A percentile compares a stretch with the other conserved stretches of the same genome.
phyloP scores from a whole-genome alignment of 2,888 invertebrate genomes.

The Tipula confusa region DNA sequence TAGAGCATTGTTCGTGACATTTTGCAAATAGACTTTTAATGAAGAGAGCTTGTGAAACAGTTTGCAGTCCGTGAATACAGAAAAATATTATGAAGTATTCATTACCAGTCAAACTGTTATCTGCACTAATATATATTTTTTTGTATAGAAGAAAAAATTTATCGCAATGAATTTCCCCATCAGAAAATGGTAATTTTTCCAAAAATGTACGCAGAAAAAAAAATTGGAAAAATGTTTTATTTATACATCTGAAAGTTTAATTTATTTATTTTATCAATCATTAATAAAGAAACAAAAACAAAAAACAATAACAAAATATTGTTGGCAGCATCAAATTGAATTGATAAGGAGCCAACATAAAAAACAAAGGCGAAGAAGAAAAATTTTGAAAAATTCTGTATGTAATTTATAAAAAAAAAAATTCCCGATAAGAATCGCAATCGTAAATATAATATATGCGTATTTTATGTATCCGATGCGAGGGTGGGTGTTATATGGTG shows the following conservation, averaged over 20 bases:
- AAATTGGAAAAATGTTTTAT: constrained; percentile 20
- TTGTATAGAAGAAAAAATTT: background rate
- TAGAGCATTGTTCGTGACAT: too few species aligned
- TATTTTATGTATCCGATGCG: background rate
- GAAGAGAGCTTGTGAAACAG: too few species aligned
- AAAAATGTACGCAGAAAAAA: too few species aligned
- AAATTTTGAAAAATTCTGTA: background rate
- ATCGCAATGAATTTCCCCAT: background rate
- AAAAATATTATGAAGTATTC: too few species aligned
- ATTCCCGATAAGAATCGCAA: background rate
- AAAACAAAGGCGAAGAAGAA: background rate
- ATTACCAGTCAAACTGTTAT: background rate
- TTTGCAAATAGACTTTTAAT: too few species aligned
- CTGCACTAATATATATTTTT: background rate
- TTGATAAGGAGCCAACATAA: background rate
- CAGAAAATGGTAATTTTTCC: background rate
- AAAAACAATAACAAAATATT: background rate
- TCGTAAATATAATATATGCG: constrained; percentile 12
- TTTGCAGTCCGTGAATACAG: too few species aligned
- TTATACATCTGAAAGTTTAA: constrained; percentile 9
- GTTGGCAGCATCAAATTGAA: constrained; percentile 1
- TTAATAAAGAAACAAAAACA: background rate
- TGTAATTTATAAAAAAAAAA: background rate
- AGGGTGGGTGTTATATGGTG: background rate
- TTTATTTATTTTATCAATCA: constrained; percentile 25